These are phyloP conservation scores for Orius laevigatus DNA, from an alignment of 1,140 invertebrate species.

Conservation along the genomic window DNA sequence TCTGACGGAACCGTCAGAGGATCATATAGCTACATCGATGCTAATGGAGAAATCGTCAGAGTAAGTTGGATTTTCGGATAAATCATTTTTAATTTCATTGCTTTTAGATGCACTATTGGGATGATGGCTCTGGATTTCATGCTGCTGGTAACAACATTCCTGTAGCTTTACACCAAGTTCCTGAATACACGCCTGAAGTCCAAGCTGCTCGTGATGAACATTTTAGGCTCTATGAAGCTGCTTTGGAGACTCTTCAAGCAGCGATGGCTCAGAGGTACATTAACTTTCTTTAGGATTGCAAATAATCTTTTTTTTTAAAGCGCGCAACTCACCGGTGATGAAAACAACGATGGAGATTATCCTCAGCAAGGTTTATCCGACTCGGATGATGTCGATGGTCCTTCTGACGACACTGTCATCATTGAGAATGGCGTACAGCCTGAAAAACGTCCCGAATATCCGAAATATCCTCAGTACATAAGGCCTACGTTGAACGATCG, in stretches of 20 bases:
- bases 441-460: not conserved
- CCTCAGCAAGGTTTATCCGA: not conserved
- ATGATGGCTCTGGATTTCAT: constrained; percentile 23
- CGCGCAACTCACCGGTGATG: not conserved
- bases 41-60: constrained; percentile 24
- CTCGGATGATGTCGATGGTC: constrained; percentile 6
- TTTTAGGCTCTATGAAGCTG: constrained; percentile 23
- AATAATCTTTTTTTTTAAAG: not conserved
- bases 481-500: not conserved
- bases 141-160: constrained; percentile 20
- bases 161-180: constrained; percentile 11
- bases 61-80: constrained; percentile 17
- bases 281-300: not conserved
- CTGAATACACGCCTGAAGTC: constrained; percentile 26
- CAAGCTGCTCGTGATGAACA: constrained; percentile 23
- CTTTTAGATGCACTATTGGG: constrained; percentile 24
- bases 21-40: constrained; percentile 27
- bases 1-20: constrained; percentile 26
- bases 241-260: constrained; percentile 16
- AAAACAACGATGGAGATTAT: not conserved
- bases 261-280: not conserved
- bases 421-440: not conserved
- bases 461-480: not conserved
- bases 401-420: constrained; percentile 7
- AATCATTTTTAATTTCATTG: not conserved